phyloP scores from a whole-genome alignment of 2,113 vertebrate species.

The Candoia aspera region DNA sequence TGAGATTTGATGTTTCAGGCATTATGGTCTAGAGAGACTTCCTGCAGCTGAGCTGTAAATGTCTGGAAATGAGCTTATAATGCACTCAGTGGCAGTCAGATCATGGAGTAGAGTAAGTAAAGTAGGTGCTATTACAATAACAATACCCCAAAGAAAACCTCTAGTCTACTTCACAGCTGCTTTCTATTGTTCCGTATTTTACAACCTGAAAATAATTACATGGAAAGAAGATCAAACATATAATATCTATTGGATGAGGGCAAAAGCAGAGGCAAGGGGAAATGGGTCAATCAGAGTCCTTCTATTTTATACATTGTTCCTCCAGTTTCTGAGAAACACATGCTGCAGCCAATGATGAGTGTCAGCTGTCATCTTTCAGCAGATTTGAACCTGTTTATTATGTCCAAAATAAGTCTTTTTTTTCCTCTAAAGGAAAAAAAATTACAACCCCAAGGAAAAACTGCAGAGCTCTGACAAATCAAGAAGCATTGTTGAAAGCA shows the following conservation, averaged over 20 bases:
- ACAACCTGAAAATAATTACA: slow-evolving; percentile 51
- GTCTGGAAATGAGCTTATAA: slow-evolving; percentile 28
- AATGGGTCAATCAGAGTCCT: slow-evolving; percentile 23
- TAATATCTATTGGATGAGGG: neutral
- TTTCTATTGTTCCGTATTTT: slow-evolving; percentile 56
- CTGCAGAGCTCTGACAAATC: slow-evolving; percentile 13
- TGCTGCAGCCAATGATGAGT: slow-evolving; percentile 17
- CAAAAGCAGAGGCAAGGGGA: slow-evolving; percentile 19
- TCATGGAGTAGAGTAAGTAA: slow-evolving; percentile 17
- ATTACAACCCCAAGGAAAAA: slow-evolving; percentile 37
- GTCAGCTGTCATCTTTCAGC: slow-evolving; percentile 52
- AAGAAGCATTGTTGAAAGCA: slow-evolving; percentile 60
- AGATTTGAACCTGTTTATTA: slow-evolving; percentile 60
- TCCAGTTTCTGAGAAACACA: slow-evolving; percentile 34
- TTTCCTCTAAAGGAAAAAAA: slow-evolving; percentile 18
- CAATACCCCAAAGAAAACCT: slow-evolving; percentile 55
- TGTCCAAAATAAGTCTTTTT: slow-evolving; percentile 45
- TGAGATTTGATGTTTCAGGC: neutral
- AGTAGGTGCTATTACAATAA: slow-evolving; percentile 50
- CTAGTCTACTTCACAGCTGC: slow-evolving; percentile 35
- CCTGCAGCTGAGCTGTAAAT: slow-evolving; percentile 15
- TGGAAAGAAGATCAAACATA: slow-evolving; percentile 29
- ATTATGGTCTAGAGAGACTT: neutral
- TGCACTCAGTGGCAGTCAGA: slow-evolving; percentile 5
- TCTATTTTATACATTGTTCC: slow-evolving; percentile 50